Conservation (phyloP, 2,797 vertebrate genomes). For the Crenichthys baileyi region DNA sequence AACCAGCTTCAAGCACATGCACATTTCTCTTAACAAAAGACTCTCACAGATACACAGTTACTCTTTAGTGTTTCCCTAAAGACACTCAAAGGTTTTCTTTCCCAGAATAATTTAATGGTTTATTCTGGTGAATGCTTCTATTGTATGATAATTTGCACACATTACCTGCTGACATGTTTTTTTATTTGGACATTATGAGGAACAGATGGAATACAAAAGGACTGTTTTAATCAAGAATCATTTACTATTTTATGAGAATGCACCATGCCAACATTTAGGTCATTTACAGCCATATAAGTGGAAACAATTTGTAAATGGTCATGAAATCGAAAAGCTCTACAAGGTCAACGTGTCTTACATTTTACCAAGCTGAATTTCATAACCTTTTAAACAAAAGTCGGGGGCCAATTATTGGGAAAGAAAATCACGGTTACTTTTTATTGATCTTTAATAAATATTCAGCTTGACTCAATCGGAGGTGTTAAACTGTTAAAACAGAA, state of each 20-base stretch:
- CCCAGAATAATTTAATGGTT: neutral
- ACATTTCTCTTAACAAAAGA: constrained; percentile 21
- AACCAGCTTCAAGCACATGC: constrained; percentile 4
- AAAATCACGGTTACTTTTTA: neutral
- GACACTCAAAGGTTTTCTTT: constrained; percentile 12
- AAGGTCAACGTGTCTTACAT: neutral
- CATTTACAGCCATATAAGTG: neutral
- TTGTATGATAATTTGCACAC: neutral
- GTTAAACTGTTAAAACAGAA: constrained; percentile 50
- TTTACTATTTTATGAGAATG: neutral
- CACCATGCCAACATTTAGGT: neutral
- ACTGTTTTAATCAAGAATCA: neutral
- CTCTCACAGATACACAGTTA: constrained; percentile 18
- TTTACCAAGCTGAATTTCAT: neutral
- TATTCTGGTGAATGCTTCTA: neutral
- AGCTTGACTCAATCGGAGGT: neutral
- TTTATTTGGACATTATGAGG: neutral
- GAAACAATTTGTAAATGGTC: neutral
- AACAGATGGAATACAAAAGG: accelerated
- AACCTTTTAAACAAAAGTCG: neutral
- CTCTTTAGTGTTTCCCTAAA: constrained; percentile 13
- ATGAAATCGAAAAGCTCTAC: neutral
- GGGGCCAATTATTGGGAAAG: neutral
- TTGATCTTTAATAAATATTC: neutral
- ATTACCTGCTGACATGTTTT: constrained; percentile 2